phyloP scores from a whole-genome alignment of 2,113 vertebrate genomes.

The Phylloscopus trochilus region DNA sequence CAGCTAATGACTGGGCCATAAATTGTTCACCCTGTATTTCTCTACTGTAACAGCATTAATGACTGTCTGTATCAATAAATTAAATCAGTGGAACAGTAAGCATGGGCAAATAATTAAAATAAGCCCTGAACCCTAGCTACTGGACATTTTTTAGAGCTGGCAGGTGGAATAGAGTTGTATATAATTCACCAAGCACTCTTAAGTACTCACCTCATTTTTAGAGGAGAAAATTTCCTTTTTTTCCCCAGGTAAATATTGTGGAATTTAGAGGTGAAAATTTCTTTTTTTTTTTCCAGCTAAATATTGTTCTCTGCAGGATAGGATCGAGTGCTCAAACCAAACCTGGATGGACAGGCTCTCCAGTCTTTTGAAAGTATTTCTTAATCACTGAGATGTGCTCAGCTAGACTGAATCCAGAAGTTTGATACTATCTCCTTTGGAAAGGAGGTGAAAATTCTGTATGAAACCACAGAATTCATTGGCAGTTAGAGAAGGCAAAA shows the following conservation, averaged over 20 bases:
- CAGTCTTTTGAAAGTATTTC: neutral
- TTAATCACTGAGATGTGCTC: neutral
- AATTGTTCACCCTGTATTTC: neutral
- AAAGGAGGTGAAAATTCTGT: neutral
- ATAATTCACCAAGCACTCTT: neutral
- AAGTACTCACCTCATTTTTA: neutral
- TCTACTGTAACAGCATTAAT: conserved; percentile 45
- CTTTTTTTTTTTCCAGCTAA: neutral
- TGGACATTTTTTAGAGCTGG: neutral
- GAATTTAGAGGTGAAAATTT: neutral
- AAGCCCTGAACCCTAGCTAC: neutral
- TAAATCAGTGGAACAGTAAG: conserved; percentile 53
- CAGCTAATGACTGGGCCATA: conserved; percentile 41
- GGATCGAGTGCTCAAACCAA: neutral
- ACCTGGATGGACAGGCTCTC: neutral
- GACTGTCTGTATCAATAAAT: conserved; percentile 23
- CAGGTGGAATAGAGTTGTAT: neutral
- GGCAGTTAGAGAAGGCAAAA: neutral
- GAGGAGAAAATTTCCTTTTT: neutral
- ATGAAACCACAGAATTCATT: neutral
- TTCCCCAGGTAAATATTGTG: neutral
- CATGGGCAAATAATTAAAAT: neutral
- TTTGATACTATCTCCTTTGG: neutral
- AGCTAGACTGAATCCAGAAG: neutral
- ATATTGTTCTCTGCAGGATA: neutral